phyloP scores from a whole-genome alignment of 2,888 invertebrate genomes.

The Ctena decussata region DNA sequence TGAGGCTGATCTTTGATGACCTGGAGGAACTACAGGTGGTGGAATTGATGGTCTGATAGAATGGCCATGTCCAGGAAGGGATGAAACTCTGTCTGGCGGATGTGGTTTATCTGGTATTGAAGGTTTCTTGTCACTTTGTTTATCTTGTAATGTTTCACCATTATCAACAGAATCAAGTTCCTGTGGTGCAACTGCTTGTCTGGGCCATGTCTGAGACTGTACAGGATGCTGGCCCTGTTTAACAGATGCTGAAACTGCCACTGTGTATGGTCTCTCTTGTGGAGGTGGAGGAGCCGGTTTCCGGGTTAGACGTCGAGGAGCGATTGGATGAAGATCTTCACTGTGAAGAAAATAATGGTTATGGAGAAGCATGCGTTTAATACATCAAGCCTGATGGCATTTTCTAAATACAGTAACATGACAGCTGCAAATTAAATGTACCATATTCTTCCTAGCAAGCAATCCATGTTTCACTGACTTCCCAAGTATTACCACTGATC shows the following conservation, averaged over 20 bases:
- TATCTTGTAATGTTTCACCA: slow-evolving; percentile 24
- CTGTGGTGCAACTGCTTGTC: slow-evolving; percentile 62
- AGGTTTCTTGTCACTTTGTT: slow-evolving; percentile 32
- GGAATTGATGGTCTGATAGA: slow-evolving; percentile 78
- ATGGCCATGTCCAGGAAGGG: slow-evolving; percentile 43
- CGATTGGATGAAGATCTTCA: slow-evolving; percentile 52
- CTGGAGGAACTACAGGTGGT: slow-evolving; percentile 71
- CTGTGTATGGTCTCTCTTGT: slow-evolving; percentile 74
- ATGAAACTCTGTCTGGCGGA: slow-evolving; percentile 63
- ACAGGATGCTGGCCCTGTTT: slow-evolving; percentile 49
- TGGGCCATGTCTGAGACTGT: slow-evolving; percentile 70
- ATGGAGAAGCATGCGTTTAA: slow-evolving; percentile 12
- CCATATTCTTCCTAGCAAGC: too few relatives aligned
- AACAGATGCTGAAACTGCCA: slow-evolving; percentile 76
- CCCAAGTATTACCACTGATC: too few relatives aligned
- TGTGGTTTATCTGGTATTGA: slow-evolving; percentile 62
- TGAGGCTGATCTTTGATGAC: slow-evolving; percentile 80
- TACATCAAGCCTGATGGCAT: background rate
- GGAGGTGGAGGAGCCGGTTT: slow-evolving; percentile 82
- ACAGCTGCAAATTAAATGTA: too few relatives aligned
- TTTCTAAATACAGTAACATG: background rate
- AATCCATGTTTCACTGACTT: too few relatives aligned
- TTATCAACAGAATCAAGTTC: slow-evolving; percentile 39
- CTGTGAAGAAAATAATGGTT: slow-evolving; percentile 61
- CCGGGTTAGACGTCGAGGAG: slow-evolving; percentile 48